These are phyloP conservation scores for Goniozus legneri DNA, from an alignment of 1,140 invertebrate genomes.

Conservation along the genomic window DNA sequence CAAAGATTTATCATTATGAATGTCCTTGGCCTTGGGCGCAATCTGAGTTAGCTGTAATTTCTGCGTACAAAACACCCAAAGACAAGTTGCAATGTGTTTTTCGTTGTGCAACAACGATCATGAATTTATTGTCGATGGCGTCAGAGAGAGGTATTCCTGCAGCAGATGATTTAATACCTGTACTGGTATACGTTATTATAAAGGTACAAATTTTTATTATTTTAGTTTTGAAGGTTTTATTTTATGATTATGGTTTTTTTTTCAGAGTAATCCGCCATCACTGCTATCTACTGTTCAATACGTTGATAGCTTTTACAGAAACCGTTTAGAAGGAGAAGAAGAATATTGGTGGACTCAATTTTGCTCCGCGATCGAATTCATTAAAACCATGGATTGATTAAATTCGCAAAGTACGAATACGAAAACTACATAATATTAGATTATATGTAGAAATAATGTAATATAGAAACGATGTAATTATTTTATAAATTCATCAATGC, in stretches of 20 bases:
- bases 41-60: slow-evolving; percentile 85
- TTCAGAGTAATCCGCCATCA: slow-evolving; percentile 87
- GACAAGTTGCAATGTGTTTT: slow-evolving; percentile 88
- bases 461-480: neutral
- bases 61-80: slow-evolving; percentile 89
- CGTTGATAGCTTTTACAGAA: slow-evolving; percentile 87
- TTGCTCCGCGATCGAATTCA: slow-evolving; percentile 93
- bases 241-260: slow-evolving; percentile 15
- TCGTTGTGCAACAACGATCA: slow-evolving; percentile 87
- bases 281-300: slow-evolving; percentile 96
- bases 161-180: slow-evolving; percentile 95
- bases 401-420: slow-evolving; percentile 2
- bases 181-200: slow-evolving; percentile 94
- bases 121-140: slow-evolving; percentile 86
- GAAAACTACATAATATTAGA: neutral
- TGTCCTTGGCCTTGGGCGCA: slow-evolving; percentile 98
- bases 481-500: neutral
- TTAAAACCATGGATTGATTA: slow-evolving; percentile 93
- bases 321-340: slow-evolving; percentile 83
- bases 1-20: slow-evolving; percentile 80
- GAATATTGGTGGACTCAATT: slow-evolving; percentile 99
- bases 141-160: slow-evolving; percentile 79
- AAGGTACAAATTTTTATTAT: slow-evolving; percentile 62
- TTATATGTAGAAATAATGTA: neutral
- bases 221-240: neutral